Conservation (phyloP, 2,797 vertebrate species). For the Pseudomugil gertrudae region DNA sequence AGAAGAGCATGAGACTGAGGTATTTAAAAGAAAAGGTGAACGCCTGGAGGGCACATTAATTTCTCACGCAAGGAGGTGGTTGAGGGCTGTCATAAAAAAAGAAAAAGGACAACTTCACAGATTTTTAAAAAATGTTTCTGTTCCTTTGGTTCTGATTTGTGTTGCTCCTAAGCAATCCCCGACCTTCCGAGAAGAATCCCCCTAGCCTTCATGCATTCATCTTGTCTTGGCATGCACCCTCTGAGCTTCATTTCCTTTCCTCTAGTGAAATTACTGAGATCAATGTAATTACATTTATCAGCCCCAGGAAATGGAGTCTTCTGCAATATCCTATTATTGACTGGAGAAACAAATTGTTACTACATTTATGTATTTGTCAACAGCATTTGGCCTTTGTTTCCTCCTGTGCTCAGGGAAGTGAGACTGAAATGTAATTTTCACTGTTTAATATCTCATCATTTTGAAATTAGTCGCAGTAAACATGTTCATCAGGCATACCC, state of each 20-base stretch:
- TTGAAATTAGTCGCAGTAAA: slow-evolving; percentile 68
- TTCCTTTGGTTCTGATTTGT: slow-evolving; percentile 1
- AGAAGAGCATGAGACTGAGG: slow-evolving; percentile 26
- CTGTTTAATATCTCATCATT: slow-evolving; percentile 73
- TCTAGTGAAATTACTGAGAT: slow-evolving; percentile 69
- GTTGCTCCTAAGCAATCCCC: slow-evolving; percentile 5
- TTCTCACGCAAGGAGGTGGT: slow-evolving; percentile 33
- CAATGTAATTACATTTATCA: slow-evolving; percentile 72
- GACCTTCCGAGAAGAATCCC: slow-evolving; percentile 1
- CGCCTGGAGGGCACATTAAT: slow-evolving; percentile 43
- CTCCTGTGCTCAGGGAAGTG: slow-evolving; percentile 57
- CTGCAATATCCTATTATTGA: slow-evolving; percentile 61
- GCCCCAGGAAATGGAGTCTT: slow-evolving; percentile 66
- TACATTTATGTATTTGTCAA: slow-evolving; percentile 61
- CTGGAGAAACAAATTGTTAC: slow-evolving; percentile 62
- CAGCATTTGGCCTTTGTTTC: slow-evolving; percentile 55
- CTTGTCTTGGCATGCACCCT: slow-evolving; percentile 40
- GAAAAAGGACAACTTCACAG: slow-evolving; percentile 9
- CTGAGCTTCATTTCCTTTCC: slow-evolving; percentile 62
- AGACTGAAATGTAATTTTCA: slow-evolving; percentile 67
- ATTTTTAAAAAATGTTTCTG: slow-evolving; percentile 8
- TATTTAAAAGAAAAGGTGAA: slow-evolving; percentile 43
- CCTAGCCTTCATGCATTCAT: slow-evolving; percentile 9
- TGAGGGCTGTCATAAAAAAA: slow-evolving; percentile 18
- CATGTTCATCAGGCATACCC: slow-evolving; percentile 56